Evolutionary conservation across 1,140 invertebrate species (phyloP), one percentile per base, ranked within the genome.

Genomic region (Trachelipus rathkii): DNA sequence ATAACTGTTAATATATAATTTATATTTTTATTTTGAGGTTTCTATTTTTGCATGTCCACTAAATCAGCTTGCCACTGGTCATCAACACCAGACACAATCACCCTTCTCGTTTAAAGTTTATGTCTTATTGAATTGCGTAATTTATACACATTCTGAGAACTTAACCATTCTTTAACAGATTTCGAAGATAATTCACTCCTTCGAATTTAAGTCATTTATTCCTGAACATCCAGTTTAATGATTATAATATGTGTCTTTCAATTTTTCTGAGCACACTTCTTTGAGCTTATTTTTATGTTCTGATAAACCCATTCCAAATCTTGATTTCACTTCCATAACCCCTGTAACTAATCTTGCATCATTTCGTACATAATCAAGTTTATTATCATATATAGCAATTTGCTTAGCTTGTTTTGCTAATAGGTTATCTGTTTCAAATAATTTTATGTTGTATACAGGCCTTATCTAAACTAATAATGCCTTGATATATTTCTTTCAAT

Each of bases 1-100:
- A n/a, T n/a, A n/a, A n/a, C 82, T 24, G 83, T 84, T 72, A 88
- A 78, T 44, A 88, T 81, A 78, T 85, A 87, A 75, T 84, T 84
- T 80, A 82, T 84, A 43, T 83, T 82, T 66, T 83, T 81, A 83
- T 88, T 87, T 66, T 82, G 33, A 77, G 77, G 77, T 24, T 79
- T 77, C 81, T 85, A 72, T 33, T 72, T 74, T 44, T 82, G 13
- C 70, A 86, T 75, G 79, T 84, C 83, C 4, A 81, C 74, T 33
- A 86, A 80, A 81, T 87, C 85, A 10, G 82, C 80, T 78, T 86
- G 83, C 82, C 83, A 86, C 10, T 84, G 78, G 73, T 85, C 81
- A 74, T 85, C 83, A 5, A 84, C 82, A 68, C 82, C n/a, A 11
- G 76, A 72, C n/a, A n/a, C 10, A 82, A 74, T 78, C 21, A 74